phyloP scores from a whole-genome alignment of 1,140 invertebrate genomes.

The Aphidius ervi region DNA sequence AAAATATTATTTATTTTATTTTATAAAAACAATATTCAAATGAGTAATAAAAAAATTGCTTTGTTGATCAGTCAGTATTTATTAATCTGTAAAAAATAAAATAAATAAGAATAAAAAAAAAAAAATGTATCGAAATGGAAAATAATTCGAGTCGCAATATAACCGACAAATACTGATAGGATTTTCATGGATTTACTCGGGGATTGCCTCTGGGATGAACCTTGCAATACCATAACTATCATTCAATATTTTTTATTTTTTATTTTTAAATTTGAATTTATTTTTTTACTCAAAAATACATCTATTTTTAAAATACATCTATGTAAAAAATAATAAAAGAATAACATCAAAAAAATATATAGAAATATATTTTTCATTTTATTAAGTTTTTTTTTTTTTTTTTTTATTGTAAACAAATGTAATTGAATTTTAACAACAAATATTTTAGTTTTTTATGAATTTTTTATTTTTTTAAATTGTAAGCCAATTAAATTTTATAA shows the following conservation, averaged over 20 bases:
- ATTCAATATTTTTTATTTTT: conserved; percentile 3
- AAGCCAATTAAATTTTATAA: conserved; percentile 8
- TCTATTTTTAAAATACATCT: too few species aligned
- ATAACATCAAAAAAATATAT: too few species aligned
- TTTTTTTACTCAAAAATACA: too few species aligned
- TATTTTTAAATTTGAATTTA: not conserved
- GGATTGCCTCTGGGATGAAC: conserved; percentile 10
- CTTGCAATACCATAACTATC: not conserved
- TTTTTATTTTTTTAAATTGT: not conserved
- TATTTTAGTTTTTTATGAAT: not conserved
- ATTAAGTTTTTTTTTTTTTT: not conserved
- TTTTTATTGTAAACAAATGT: not conserved
- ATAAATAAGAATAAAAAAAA: conserved; percentile 5
- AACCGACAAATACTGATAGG: conserved; percentile 11
- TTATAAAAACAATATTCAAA: too few species aligned
- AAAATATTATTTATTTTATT: too few species aligned
- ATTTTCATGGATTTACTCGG: conserved; percentile 11
- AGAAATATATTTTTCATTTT: not conserved
- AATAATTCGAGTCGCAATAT: conserved; percentile 4
- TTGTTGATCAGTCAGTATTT: conserved; percentile 34
- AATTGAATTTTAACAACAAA: too few species aligned
- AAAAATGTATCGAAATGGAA: conserved; percentile 8
- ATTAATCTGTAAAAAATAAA: conserved; percentile 25
- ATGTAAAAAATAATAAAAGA: too few species aligned
- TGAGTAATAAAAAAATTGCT: conserved; percentile 15